phyloP scores from a whole-genome alignment of 2,888 invertebrate species.

The Drosophila prolongata region DNA sequence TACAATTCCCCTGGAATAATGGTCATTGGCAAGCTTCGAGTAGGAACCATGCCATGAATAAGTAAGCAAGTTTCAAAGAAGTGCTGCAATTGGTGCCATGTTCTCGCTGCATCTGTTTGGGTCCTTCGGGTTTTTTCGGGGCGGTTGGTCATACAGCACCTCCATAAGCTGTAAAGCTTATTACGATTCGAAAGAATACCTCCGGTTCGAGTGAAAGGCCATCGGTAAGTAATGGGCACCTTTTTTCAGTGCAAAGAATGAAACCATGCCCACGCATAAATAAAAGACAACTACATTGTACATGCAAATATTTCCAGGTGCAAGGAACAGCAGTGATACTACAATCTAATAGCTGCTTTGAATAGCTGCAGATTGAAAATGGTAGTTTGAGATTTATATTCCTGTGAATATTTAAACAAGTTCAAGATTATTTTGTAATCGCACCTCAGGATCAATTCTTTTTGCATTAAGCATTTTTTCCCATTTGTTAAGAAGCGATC shows the following conservation, averaged over 20 bases:
- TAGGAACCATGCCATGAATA: constrained; percentile 37
- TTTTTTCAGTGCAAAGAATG: not conserved
- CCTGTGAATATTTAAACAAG: not conserved
- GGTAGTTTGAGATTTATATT: not conserved
- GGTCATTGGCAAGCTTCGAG: constrained; percentile 36
- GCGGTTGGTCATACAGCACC: constrained; percentile 5
- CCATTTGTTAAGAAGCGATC: not conserved
- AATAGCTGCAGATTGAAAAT: not conserved
- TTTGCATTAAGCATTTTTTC: not conserved
- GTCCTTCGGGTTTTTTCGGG: not conserved
- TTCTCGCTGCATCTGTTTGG: constrained; percentile 23
- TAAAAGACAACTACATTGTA: constrained; percentile 23
- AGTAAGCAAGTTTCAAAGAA: constrained; percentile 27
- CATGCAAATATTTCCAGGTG: constrained; percentile 22
- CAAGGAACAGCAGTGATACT: not conserved
- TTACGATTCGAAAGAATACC: constrained; percentile 10
- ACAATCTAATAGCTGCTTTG: not conserved
- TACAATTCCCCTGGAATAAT: constrained; percentile 22
- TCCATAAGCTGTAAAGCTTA: constrained; percentile 33
- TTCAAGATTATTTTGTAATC: too few species aligned
- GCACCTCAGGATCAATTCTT: too few species aligned
- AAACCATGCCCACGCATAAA: constrained; percentile 13
- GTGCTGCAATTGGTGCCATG: constrained; percentile 37
- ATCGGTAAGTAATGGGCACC: not conserved
- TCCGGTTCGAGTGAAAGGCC: not conserved